Percentiles rank a stretch among this genome's conserved stretches.
phyloP scores from a whole-genome alignment of 2,888 invertebrate species.

The Andrena trimmerana region DNA sequence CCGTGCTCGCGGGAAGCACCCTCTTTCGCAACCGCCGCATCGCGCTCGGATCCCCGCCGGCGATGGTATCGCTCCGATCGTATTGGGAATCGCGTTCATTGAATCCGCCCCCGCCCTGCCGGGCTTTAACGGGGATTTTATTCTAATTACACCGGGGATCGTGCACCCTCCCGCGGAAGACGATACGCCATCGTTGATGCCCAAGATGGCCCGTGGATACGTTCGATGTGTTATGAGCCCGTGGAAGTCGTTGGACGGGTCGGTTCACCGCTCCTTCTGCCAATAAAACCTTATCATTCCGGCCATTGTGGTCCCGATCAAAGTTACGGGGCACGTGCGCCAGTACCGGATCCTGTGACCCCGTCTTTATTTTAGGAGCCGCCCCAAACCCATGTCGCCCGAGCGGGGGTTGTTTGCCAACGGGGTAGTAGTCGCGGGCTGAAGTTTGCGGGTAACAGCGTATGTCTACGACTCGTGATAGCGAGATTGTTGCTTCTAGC shows the following conservation, averaged over 20 bases:
- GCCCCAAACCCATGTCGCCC: neutral
- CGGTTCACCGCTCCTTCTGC: slow-evolving; percentile 22
- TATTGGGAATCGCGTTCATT: slow-evolving; percentile 19
- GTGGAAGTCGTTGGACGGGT: slow-evolving; percentile 19
- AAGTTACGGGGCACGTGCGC: slow-evolving; percentile 37
- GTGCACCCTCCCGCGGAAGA: neutral
- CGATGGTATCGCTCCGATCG: slow-evolving; percentile 1
- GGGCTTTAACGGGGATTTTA: slow-evolving; percentile 44
- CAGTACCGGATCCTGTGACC: slow-evolving; percentile 34
- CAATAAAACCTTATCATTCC: slow-evolving; percentile 57
- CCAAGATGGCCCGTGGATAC: slow-evolving; percentile 22
- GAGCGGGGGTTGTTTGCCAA: slow-evolving; percentile 28
- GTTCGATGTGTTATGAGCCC: slow-evolving; percentile 38
- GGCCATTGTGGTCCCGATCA: slow-evolving; percentile 14
- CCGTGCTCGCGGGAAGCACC: slow-evolving; percentile 16
- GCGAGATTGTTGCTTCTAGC: slow-evolving; percentile 5
- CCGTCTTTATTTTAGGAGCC: slow-evolving; percentile 41
- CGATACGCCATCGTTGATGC: neutral
- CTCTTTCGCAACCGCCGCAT: slow-evolving; percentile 12
- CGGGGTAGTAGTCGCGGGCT: neutral
- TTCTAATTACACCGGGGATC: slow-evolving; percentile 41
- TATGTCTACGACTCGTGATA: neutral
- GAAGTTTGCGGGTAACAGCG: slow-evolving; percentile 8
- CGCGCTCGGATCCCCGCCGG: neutral
- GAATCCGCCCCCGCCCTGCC: slow-evolving; percentile 17